Percentiles rank a stretch among this genome's conserved stretches.
Conservation (phyloP, 2,888 invertebrate species). For the Andricus curvator region DNA sequence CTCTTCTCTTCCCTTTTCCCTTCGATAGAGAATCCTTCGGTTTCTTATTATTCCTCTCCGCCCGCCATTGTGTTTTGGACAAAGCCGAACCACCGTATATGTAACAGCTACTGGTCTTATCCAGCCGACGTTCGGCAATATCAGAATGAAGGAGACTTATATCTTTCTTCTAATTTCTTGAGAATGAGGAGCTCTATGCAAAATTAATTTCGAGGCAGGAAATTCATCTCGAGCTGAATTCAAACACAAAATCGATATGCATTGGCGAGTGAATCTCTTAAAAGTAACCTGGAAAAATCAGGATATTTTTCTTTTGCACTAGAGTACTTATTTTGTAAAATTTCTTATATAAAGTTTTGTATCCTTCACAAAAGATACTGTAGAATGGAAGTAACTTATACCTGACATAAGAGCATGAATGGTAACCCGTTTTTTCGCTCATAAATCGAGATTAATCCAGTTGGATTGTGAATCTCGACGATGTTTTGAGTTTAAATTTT, state of each 20-base stretch:
- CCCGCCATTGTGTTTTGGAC: conserved; percentile 66
- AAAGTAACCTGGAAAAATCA: neutral
- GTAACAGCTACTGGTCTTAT: conserved; percentile 60
- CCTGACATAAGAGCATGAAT: neutral
- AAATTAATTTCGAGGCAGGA: neutral
- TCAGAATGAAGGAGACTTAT: conserved; percentile 64
- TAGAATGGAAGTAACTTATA: neutral
- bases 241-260: neutral
- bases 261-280: neutral
- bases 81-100: conserved; percentile 58
- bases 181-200: conserved; percentile 24
- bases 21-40: conserved; percentile 69
- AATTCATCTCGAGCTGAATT: neutral
- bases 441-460: conserved; percentile 50
- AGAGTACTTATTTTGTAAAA: neutral
- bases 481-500: conserved; percentile 66
- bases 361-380: neutral
- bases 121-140: conserved; percentile 67
- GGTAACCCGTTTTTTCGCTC: conserved; percentile 42
- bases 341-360: neutral
- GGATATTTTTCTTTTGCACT: neutral
- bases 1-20: conserved; percentile 49
- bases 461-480: conserved; percentile 54
- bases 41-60: conserved; percentile 68
- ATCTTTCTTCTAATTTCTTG: conserved; percentile 33